A percentile compares a stretch with the other conserved stretches of the same genome.
phyloP scores from a whole-genome alignment of 2,888 invertebrate species.

The Coecobrya sp. region DNA sequence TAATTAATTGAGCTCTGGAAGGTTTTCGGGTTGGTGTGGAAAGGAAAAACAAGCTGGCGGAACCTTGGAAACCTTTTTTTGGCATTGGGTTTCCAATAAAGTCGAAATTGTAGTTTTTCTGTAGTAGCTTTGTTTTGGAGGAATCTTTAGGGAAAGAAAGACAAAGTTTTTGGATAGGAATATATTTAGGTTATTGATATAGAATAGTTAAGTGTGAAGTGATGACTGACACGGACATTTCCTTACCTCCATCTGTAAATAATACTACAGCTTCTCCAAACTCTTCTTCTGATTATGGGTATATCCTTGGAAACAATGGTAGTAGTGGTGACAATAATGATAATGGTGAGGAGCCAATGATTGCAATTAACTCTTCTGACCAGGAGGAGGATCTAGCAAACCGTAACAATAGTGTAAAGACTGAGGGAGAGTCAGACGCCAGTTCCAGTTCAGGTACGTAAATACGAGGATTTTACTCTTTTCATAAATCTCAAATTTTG shows the following conservation, averaged over 20 bases:
- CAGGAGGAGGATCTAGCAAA: slow-evolving; percentile 30
- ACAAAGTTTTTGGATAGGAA: neutral
- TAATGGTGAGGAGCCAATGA: slow-evolving; percentile 45
- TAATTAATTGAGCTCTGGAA: too few species aligned
- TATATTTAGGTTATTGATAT: neutral
- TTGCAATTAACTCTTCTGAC: slow-evolving; percentile 3
- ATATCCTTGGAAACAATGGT: slow-evolving; percentile 51
- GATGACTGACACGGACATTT: slow-evolving; percentile 61
- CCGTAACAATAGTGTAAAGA: slow-evolving; percentile 44
- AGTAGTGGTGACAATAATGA: slow-evolving; percentile 5
- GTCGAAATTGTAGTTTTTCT: too few species aligned
- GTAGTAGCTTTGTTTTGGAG: too few species aligned
- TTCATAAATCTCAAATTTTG: too few species aligned
- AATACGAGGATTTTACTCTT: too few species aligned
- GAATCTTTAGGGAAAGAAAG: too few species aligned
- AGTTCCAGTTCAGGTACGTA: slow-evolving; percentile 36
- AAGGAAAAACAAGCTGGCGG: too few species aligned
- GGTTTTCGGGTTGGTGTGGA: too few species aligned
- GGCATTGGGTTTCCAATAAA: too few species aligned
- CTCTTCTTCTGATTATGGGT: slow-evolving; percentile 36
- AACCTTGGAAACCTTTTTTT: too few species aligned
- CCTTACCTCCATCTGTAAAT: slow-evolving; percentile 22
- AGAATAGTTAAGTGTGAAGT: slow-evolving; percentile 17
- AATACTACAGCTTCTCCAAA: slow-evolving; percentile 21
- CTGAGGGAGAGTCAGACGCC: slow-evolving; percentile 21